These are phyloP conservation scores for Marronus borbonicus DNA, from an alignment of 2,888 invertebrate species.

Conservation along the genomic window DNA sequence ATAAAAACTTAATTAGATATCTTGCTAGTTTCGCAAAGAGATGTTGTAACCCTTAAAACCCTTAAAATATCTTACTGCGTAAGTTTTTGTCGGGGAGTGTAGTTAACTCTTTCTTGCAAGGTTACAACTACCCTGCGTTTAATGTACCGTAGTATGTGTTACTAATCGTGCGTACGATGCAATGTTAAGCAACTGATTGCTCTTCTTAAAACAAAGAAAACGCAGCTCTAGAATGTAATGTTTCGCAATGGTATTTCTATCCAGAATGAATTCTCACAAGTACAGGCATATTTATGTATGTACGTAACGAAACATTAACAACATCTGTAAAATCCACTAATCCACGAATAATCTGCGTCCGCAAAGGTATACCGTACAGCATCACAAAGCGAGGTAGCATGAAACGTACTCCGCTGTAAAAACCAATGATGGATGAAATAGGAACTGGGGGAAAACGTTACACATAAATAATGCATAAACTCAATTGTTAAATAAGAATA, in stretches of 20 bases:
- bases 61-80: too few relatives aligned
- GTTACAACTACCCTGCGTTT: background rate
- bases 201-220: constrained; percentile 27
- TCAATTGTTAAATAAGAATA: constrained; percentile 51
- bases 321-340: constrained; percentile 42
- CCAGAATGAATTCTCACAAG: constrained; percentile 12
- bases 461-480: constrained; percentile 50
- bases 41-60: too few relatives aligned
- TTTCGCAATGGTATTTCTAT: constrained; percentile 9
- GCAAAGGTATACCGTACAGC: constrained; percentile 4
- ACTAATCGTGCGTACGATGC: background rate
- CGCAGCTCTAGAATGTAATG: background rate
- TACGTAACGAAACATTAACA: constrained; percentile 1
- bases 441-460: constrained; percentile 48
- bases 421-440: constrained; percentile 49
- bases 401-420: constrained; percentile 5
- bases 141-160: background rate
- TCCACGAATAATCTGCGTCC: constrained; percentile 24
- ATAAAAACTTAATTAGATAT: too few relatives aligned
- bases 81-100: too few relatives aligned
- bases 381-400: constrained; percentile 19
- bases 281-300: background rate
- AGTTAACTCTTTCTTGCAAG: too few relatives aligned
- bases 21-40: too few relatives aligned
- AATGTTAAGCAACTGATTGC: constrained; percentile 22